These are phyloP conservation scores for Pseudotriccus pelzelni DNA, from an alignment of 2,797 vertebrate genomes.

Conservation along the genomic window DNA sequence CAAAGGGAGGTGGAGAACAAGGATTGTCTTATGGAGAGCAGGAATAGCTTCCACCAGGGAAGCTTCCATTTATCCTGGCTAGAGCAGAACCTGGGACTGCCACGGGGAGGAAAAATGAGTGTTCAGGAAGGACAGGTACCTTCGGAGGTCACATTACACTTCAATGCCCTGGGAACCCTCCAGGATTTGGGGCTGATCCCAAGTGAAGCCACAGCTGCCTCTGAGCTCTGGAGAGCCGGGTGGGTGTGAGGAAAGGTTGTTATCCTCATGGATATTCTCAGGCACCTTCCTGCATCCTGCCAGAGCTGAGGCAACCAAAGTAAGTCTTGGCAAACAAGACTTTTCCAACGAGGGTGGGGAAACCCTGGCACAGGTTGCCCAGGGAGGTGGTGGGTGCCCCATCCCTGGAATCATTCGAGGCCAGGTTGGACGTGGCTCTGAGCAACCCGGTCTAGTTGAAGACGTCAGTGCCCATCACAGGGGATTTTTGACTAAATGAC, in stretches of 20 bases:
- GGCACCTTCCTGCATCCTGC: neutral
- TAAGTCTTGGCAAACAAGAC: neutral
- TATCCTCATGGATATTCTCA: neutral
- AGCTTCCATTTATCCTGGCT: neutral
- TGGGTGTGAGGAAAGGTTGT: neutral
- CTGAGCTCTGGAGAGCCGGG: neutral
- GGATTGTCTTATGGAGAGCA: neutral
- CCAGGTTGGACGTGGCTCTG: neutral
- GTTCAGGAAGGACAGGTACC: neutral
- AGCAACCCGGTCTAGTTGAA: neutral
- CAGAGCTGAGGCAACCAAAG: neutral
- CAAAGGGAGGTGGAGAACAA: neutral
- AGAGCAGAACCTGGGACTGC: neutral
- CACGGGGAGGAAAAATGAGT: neutral
- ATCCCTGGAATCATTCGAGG: neutral
- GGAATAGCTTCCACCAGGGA: neutral
- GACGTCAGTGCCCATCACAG: neutral
- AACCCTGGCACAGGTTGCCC: neutral
- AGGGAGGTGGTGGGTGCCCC: neutral
- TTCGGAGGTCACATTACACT: neutral
- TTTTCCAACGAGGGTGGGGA: neutral
- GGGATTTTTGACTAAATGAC: neutral
- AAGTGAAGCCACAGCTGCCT: neutral
- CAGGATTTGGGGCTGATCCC: neutral
- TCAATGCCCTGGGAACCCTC: neutral